Percentiles rank a stretch among this genome's conserved stretches.
Evolutionary conservation across 2,888 invertebrate genomes (phyloP).

Genomic region (Cylloceria caligata): DNA sequence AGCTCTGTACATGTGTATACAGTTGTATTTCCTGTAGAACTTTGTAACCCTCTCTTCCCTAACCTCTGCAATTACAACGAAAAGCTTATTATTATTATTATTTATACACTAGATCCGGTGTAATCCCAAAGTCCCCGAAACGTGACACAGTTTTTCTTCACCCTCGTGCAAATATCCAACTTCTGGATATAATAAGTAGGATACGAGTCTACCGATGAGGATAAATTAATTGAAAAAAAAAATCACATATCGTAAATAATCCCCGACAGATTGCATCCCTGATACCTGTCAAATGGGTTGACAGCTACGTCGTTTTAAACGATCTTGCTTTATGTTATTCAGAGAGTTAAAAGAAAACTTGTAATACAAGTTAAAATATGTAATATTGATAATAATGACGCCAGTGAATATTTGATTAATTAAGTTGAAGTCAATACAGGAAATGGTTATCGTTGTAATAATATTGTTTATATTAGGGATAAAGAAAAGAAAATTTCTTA

Average conservation of each 20-base stretch:
- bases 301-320: not conserved
- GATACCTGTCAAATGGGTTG: not conserved
- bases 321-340: not conserved
- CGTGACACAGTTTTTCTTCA: slow-evolving; percentile 17
- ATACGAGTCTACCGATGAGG: not conserved
- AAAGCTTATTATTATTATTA: slow-evolving; percentile 64
- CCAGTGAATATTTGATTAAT: too few species aligned
- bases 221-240: not conserved
- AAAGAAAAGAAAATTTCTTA: too few species aligned
- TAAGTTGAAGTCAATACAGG: too few species aligned
- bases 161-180: slow-evolving; percentile 42
- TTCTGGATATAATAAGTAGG: not conserved
- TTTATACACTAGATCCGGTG: slow-evolving; percentile 52
- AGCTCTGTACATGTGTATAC: slow-evolving; percentile 23
- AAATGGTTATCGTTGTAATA: too few species aligned
- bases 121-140: slow-evolving; percentile 41
- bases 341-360: too few species aligned
- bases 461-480: too few species aligned
- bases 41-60: slow-evolving; percentile 64
- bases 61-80: slow-evolving; percentile 55
- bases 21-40: slow-evolving; percentile 73
- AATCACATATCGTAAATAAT: not conserved
- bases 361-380: too few species aligned
- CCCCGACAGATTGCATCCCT: not conserved
- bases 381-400: too few species aligned